Percentiles rank a stretch among this genome's conserved stretches.
Conservation (phyloP, 1,140 invertebrate genomes). For the Chymomyza costata region DNA sequence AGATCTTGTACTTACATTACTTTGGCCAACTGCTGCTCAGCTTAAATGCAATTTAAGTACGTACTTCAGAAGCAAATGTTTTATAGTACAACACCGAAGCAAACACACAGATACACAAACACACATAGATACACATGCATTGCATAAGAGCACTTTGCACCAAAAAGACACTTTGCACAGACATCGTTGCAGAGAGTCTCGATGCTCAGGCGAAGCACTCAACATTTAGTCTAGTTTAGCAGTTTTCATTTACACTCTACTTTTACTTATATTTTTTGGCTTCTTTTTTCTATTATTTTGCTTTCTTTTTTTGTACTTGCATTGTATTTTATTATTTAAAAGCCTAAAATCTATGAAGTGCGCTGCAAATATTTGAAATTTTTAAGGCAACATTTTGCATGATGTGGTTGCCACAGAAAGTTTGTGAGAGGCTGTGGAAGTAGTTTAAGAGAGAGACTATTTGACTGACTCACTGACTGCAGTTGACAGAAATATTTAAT, state of each 20-base stretch:
- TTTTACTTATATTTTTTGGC: not conserved
- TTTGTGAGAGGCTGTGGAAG: not conserved
- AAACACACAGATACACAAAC: too few species aligned
- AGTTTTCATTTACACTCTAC: not conserved
- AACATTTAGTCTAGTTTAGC: not conserved
- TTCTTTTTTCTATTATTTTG: conserved; percentile 5
- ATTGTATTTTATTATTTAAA: conserved; percentile 70
- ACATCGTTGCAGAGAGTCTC: too few species aligned
- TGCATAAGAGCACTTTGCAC: not conserved
- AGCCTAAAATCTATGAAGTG: conserved; percentile 71
- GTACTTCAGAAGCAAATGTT: conserved; percentile 68
- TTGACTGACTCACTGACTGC: conserved; percentile 61
- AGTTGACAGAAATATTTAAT: conserved; percentile 72
- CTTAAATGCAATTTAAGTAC: conserved; percentile 71
- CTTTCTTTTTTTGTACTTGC: conserved; percentile 9
- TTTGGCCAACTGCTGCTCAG: conserved; percentile 41
- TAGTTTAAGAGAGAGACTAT: not conserved
- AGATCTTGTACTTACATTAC: conserved; percentile 52
- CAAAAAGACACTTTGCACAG: too few species aligned
- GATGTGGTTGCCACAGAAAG: not conserved
- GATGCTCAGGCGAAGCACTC: not conserved
- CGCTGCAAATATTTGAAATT: conserved; percentile 71
- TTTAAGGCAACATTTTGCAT: conserved; percentile 56
- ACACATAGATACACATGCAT: not conserved
- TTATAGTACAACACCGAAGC: conserved; percentile 51